phyloP scores from a whole-genome alignment of 1,140 invertebrate genomes.

The Nomia melanderi region DNA sequence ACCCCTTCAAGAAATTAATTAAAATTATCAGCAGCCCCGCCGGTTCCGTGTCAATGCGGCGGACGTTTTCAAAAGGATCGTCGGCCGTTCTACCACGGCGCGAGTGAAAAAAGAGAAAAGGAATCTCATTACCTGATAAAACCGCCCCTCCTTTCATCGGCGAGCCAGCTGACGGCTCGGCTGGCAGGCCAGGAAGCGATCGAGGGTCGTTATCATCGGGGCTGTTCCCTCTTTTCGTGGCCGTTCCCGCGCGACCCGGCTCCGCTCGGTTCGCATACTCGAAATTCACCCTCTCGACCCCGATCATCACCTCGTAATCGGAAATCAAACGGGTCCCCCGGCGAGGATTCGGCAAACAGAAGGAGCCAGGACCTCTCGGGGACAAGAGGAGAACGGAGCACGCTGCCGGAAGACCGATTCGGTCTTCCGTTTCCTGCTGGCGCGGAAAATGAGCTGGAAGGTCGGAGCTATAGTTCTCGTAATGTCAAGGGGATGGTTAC shows the following conservation, averaged over 20 bases:
- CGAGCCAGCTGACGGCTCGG: too few relatives aligned
- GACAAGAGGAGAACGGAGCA: too few relatives aligned
- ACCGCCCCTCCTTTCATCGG: neutral
- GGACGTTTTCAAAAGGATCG: constrained; percentile 22
- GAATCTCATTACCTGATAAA: constrained; percentile 3
- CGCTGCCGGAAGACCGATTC: too few relatives aligned
- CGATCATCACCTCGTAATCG: neutral
- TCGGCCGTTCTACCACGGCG: too few relatives aligned
- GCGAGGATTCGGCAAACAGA: too few relatives aligned
- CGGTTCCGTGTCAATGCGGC: neutral
- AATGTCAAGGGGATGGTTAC: too few relatives aligned
- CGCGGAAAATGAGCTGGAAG: too few relatives aligned
- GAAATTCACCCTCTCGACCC: neutral
- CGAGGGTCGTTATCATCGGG: neutral
- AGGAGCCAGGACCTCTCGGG: too few relatives aligned
- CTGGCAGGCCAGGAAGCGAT: neutral
- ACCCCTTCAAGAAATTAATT: constrained; percentile 7
- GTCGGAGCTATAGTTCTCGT: too few relatives aligned
- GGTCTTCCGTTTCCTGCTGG: too few relatives aligned
- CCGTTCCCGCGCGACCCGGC: neutral
- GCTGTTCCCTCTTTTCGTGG: neutral
- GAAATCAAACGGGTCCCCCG: too few relatives aligned
- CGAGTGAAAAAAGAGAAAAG: neutral
- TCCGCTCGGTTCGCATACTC: neutral
- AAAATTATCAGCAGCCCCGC: neutral